Conservation (phyloP, 2,888 invertebrate species). For the Agapostemon virescens region DNA sequence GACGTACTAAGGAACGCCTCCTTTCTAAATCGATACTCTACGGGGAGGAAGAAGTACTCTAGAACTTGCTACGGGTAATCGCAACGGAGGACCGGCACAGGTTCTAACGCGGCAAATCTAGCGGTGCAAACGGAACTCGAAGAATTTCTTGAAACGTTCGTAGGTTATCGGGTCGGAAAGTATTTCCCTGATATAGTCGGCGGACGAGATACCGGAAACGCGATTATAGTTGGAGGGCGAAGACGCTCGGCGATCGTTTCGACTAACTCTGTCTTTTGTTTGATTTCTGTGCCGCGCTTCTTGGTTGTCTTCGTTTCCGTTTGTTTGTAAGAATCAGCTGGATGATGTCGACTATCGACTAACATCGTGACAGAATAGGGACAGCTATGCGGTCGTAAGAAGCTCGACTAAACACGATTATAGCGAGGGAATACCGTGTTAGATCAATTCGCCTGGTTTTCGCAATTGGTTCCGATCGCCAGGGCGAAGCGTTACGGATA, state of each 20-base stretch:
- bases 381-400: not conserved
- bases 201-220: no score
- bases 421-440: not conserved
- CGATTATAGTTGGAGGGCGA: not conserved
- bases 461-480: not conserved
- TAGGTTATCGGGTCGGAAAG: not conserved
- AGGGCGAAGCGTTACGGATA: not conserved
- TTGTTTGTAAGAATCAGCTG: not conserved
- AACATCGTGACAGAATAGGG: not conserved
- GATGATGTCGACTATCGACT: not conserved
- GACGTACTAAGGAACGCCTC: slow-evolving; percentile 33
- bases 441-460: not conserved
- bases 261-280: not conserved
- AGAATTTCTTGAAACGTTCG: not conserved
- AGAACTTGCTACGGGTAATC: slow-evolving; percentile 47
- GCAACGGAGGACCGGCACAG: slow-evolving; percentile 3
- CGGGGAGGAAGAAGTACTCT: slow-evolving; percentile 42
- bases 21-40: slow-evolving; percentile 53
- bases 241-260: not conserved
- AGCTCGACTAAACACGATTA: not conserved
- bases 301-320: not conserved
- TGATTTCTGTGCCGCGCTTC: not conserved
- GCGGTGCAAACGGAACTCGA: not conserved
- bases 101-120: slow-evolving; percentile 1
- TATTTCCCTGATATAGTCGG: not conserved